Base-by-base conservation (phyloP, 2,797 vertebrate genomes). In the Pempheris klunzingeri region DNA sequence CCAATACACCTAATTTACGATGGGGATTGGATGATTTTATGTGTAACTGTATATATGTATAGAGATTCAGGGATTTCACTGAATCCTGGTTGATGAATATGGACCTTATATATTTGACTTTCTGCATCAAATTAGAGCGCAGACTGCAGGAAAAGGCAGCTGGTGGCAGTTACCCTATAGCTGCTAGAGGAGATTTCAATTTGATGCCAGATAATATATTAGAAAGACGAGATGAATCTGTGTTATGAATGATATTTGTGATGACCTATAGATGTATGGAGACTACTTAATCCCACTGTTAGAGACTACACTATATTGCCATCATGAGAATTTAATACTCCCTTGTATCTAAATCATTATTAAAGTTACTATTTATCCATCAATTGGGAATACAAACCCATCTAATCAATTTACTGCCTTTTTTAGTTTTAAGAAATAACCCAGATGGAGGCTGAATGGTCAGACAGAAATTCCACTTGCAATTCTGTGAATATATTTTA, bases 61-160 rank as follows among this genome's bases (percentile, higher is more conserved):
- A n/a, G 38, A 53, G 38, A 60, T 26, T 44, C 38, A 53, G 47
- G 55, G 55, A 67, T 75, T 50, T 52, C 17, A 7, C 28, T 52
- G 34, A 52, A 75, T 60, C 28, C 28, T 11, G 38, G 17, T 5
- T 15, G 32, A 58, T 32, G 32, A 22, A 30, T n/a, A 34, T 28
- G 5, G 18, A 53, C 38, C 4, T 54, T 22, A 50, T 20, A 49
- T 14, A 22, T 15, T 68, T 60, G 54, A 57, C 32, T 15, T 36
- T 43, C 10, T 60, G 28, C 14, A 44, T 17, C 18, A 4, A 38
- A 75, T 54, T 26, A 67, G 26, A 74, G 8, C 3, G 3, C 55
- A 15, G 4, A 47, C 44, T 58, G 63, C 28, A 47, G 41, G 44
- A 41, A 49, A 39, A 22, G 26, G 43, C 34, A 66, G 44, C 34